Evolutionary conservation across 2,797 vertebrate species (phyloP).

Genomic region (Cynopterus sphinx): DNA sequence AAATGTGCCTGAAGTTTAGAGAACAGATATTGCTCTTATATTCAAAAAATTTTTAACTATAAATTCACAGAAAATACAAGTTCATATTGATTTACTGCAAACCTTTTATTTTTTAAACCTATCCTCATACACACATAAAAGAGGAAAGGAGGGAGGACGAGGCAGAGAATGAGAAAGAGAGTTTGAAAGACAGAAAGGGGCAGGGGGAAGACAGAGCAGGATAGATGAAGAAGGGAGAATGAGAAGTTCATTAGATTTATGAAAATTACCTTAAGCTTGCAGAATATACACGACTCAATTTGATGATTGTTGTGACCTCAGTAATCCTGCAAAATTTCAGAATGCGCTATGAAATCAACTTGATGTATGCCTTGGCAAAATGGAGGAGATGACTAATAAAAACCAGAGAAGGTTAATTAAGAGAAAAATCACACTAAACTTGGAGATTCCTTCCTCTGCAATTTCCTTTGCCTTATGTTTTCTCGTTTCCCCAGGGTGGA

Average conservation of each 20-base stretch:
- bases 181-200: background rate
- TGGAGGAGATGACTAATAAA: conserved; percentile 14
- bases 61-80: conserved; percentile 42
- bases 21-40: background rate
- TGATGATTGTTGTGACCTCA: conserved; percentile 22
- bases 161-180: background rate
- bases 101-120: background rate
- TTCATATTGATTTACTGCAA: background rate
- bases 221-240: background rate
- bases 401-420: conserved; percentile 34
- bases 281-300: conserved; percentile 24
- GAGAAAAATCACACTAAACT: background rate
- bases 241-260: background rate
- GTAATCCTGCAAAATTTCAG: conserved; percentile 32
- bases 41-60: conserved; percentile 30
- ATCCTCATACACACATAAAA: background rate
- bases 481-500: background rate
- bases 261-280: conserved; percentile 35
- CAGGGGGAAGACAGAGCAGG: background rate
- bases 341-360: conserved; percentile 25
- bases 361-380: conserved; percentile 12
- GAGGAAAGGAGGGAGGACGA: background rate
- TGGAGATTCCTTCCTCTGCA: background rate
- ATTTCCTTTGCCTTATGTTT: background rate
- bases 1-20: background rate